phyloP scores from a whole-genome alignment of 2,888 invertebrate species.

The Lasioglossum villosulum region DNA sequence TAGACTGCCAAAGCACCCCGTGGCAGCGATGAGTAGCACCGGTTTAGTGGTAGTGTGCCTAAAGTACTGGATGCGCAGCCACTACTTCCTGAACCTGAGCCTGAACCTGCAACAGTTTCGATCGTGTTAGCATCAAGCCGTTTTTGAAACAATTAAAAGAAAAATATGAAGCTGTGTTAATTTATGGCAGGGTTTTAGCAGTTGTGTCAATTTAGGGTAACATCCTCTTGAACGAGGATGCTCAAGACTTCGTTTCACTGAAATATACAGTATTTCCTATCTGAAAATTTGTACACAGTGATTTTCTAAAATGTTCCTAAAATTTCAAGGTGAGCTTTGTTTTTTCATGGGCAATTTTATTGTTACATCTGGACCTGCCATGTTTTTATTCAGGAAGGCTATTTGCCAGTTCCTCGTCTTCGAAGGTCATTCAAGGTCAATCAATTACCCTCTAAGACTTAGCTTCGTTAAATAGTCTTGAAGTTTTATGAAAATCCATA shows the following conservation, averaged over 20 bases:
- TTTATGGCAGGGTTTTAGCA: not conserved
- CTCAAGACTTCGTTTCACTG: no score
- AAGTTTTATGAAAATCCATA: no score
- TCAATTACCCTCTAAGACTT: not conserved
- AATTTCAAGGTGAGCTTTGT: not conserved
- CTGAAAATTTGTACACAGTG: no score
- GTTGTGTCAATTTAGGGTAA: no score
- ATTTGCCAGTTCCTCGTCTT: no score
- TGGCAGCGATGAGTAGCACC: conserved; percentile 85
- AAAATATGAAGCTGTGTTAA: not conserved
- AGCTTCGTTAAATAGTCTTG: no score
- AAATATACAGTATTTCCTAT: no score
- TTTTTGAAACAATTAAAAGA: not conserved
- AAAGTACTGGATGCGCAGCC: conserved; percentile 82
- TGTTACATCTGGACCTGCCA: not conserved
- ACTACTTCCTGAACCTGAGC: conserved; percentile 84
- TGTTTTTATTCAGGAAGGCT: no score
- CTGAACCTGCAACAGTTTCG: conserved; percentile 63
- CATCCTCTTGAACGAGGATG: no score
- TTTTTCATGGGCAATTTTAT: not conserved
- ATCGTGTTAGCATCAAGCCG: not conserved
- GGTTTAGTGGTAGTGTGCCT: conserved; percentile 78
- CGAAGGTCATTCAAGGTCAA: no score
- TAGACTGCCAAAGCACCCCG: conserved; percentile 85
- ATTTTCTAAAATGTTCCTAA: no score